Base-by-base conservation (phyloP, 2,113 vertebrate species). In the Phalacrocorax aristotelis region DNA sequence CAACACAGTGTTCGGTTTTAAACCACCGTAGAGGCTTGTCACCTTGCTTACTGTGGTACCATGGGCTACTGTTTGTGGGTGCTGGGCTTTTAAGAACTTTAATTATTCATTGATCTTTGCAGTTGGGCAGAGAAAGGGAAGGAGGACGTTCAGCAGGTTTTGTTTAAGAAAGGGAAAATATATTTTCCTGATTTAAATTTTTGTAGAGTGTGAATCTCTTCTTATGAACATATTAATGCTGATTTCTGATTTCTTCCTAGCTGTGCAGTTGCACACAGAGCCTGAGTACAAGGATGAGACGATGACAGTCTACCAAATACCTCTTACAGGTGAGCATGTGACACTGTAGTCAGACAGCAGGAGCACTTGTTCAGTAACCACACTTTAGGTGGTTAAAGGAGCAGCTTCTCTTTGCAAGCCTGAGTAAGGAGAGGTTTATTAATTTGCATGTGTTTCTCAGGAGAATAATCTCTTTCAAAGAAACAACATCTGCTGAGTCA, bases 261-360 rank as follows among this genome's bases (percentile, higher is more conserved):
- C 97, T 12, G 98, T 99, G 68, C 97, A 98, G 2, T 55, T 98
- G 57, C 97, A 98, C 96, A 98, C 98, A 8, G 98, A 98, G 11
- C 94, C 98, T 0, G 98, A 98, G 32, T 99, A 98, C 68, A 97
- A 96, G 79, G 98, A 99, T 3, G 98, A 99, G 79, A 99, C 98
- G 0, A 98, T 99, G 98, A 98, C 98, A 0, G 99, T 99, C 55
- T 42, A 85, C 72, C 99, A 99, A 27, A 96, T 99, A 48, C 99
- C 99, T 11, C 96, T 99, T 51, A 96, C 98, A 83, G 98, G 99
- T 99, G 96, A 98, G 99, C 98, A 15, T 3, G 3, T 20, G 79
- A 9, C 0, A 15, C 71, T 86, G 70, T 36, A 23, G 44, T 46
- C 26, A 20, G 26, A 3, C 13, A 42, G 46, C 19, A 71, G 27